These are phyloP conservation scores for Montipora foliosa DNA, from an alignment of 64 coral and sea anemone species.

Conservation along the genomic window DNA sequence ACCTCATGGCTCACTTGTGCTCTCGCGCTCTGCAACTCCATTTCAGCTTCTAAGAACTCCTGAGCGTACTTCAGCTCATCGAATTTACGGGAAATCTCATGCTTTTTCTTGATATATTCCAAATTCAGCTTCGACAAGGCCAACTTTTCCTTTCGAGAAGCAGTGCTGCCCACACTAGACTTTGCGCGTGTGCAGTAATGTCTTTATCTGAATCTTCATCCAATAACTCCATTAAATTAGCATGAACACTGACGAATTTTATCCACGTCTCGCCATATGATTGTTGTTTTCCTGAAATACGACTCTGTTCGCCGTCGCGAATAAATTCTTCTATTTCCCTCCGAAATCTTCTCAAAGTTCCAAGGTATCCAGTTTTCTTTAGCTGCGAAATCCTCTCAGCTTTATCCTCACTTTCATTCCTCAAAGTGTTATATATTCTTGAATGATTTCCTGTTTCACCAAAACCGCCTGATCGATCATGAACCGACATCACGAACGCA, in stretches of 20 bases:
- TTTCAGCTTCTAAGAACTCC: conserved; percentile 47
- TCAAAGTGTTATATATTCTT: not conserved
- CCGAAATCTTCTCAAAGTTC: not conserved
- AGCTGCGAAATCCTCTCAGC: not conserved
- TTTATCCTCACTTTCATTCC: not conserved
- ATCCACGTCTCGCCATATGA: conserved; percentile 37
- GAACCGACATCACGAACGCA: too few species aligned
- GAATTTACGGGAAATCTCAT: conserved; percentile 24
- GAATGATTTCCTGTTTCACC: not conserved
- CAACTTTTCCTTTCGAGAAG: conserved; percentile 32
- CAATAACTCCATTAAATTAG: conserved; percentile 14
- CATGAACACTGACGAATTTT: conserved; percentile 29
- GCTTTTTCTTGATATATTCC: conserved; percentile 43
- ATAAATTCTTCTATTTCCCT: not conserved
- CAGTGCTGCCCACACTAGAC: not conserved
- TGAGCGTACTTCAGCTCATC: conserved; percentile 18
- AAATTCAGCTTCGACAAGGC: conserved; percentile 47
- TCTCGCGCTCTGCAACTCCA: not conserved
- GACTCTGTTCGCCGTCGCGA: not conserved
- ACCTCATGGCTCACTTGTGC: conserved; percentile 20
- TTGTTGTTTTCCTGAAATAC: conserved; percentile 9
- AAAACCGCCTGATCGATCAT: too few species aligned
- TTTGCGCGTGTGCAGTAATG: not conserved
- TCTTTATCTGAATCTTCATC: too few species aligned
- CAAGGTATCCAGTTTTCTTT: conserved; percentile 6